These are phyloP conservation scores for Campoletis raptor DNA, from an alignment of 2,888 invertebrate species.

Conservation along the genomic window DNA sequence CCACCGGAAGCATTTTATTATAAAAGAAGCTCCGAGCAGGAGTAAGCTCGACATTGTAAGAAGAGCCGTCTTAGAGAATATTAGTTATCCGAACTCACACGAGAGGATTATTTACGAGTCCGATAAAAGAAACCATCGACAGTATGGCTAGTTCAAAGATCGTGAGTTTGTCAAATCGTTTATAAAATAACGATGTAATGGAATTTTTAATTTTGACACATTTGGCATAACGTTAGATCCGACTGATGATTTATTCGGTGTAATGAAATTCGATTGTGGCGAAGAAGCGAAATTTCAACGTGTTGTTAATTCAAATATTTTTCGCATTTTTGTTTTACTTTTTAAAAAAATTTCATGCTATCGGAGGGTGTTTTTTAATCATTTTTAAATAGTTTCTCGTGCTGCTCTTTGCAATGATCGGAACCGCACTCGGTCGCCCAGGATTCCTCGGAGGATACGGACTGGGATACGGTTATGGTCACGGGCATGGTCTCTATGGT, in stretches of 20 bases:
- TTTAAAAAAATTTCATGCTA: neutral
- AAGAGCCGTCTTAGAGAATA: slow-evolving; percentile 49
- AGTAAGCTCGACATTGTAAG: slow-evolving; percentile 55
- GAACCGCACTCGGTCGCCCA: slow-evolving; percentile 77
- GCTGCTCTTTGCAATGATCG: slow-evolving; percentile 75
- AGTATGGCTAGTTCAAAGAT: slow-evolving; percentile 79
- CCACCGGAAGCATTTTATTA: slow-evolving; percentile 73
- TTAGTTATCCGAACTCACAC: slow-evolving; percentile 12
- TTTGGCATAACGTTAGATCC: no score
- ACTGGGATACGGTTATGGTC: slow-evolving; percentile 64
- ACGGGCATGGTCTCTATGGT: slow-evolving; percentile 66
- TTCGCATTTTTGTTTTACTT: neutral
- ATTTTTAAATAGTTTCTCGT: slow-evolving; percentile 72
- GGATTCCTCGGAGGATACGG: slow-evolving; percentile 77
- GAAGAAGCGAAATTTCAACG: neutral
- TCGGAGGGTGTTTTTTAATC: neutral
- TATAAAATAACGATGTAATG: neutral
- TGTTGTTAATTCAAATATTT: neutral
- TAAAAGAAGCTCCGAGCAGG: slow-evolving; percentile 74
- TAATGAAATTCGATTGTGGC: neutral
- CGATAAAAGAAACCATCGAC: slow-evolving; percentile 62
- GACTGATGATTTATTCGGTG: neutral
- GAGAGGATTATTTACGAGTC: slow-evolving; percentile 43
- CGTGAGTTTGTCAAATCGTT: slow-evolving; percentile 72
- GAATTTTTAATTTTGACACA: neutral